These are phyloP conservation scores for Benitochromis conjunctus DNA, from an alignment of 2,113 vertebrate genomes.

Conservation along the genomic window DNA sequence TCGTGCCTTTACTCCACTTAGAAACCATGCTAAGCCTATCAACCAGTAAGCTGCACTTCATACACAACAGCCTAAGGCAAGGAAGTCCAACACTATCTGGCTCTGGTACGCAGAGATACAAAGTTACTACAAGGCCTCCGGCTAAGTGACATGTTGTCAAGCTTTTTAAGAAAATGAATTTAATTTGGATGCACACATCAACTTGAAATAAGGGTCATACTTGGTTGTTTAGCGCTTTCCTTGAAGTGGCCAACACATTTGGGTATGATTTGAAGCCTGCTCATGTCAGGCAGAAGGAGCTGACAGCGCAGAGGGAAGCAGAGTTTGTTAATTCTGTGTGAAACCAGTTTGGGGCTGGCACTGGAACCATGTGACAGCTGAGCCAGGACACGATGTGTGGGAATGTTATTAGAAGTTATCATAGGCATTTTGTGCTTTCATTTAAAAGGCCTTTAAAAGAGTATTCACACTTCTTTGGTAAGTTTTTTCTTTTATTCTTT, in stretches of 20 bases:
- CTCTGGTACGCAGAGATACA: conserved; percentile 37
- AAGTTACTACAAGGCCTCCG: conserved; percentile 23
- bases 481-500: background rate
- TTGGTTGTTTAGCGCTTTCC: conserved; percentile 10
- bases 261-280: background rate
- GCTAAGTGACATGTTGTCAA: conserved; percentile 22
- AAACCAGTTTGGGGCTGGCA: conserved; percentile 11
- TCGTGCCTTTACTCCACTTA: conserved; percentile 15
- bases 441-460: background rate
- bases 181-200: background rate
- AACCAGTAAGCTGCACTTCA: conserved; percentile 37
- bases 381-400: background rate
- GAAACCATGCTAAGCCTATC: conserved; percentile 44
- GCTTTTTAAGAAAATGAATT: conserved; percentile 30
- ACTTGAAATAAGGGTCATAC: background rate
- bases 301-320: background rate
- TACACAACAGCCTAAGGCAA: conserved; percentile 33
- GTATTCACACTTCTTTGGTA: background rate
- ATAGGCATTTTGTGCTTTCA: background rate
- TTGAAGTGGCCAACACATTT: conserved; percentile 23
- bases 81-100: conserved; percentile 14
- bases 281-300: background rate
- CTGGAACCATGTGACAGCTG: conserved; percentile 4
- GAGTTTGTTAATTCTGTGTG: background rate
- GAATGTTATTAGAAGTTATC: background rate